phyloP scores from a whole-genome alignment of 2,797 vertebrate genomes.

The Hydrolagus colliei region DNA sequence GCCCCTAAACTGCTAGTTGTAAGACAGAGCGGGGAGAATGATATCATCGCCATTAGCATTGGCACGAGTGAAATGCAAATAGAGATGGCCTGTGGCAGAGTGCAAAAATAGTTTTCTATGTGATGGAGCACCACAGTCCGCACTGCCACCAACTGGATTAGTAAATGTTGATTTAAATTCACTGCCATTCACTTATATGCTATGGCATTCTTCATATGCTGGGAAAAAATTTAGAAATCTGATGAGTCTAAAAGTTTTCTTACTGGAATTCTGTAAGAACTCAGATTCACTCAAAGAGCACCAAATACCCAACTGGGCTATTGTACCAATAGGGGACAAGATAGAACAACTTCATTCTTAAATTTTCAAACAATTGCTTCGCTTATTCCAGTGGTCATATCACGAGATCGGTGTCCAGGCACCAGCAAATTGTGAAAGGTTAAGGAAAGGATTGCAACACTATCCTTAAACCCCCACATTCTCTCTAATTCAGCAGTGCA shows the following conservation, averaged over 20 bases:
- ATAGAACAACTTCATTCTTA: no score
- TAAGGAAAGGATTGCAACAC: not conserved
- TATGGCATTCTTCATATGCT: not conserved
- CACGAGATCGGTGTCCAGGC: not conserved
- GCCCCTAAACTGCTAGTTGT: not conserved
- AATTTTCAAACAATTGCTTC: no score
- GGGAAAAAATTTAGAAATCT: not conserved
- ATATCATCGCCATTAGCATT: not conserved
- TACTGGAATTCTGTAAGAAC: not conserved
- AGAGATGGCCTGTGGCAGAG: not conserved
- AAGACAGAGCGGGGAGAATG: not conserved
- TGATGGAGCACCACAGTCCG: not conserved
- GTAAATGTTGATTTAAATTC: conserved; percentile 11
- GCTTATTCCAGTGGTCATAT: not conserved
- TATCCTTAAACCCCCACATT: not conserved
- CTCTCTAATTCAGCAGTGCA: no score
- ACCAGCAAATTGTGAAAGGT: not conserved
- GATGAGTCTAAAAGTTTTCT: not conserved
- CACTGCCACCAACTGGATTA: not conserved
- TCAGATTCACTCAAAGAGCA: no score
- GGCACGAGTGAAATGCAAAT: not conserved
- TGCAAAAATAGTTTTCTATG: not conserved
- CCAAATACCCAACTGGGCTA: not conserved
- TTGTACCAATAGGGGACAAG: not conserved
- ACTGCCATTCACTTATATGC: no score